phyloP scores from a whole-genome alignment of 2,113 vertebrate species.

The Tachycineta bicolor region DNA sequence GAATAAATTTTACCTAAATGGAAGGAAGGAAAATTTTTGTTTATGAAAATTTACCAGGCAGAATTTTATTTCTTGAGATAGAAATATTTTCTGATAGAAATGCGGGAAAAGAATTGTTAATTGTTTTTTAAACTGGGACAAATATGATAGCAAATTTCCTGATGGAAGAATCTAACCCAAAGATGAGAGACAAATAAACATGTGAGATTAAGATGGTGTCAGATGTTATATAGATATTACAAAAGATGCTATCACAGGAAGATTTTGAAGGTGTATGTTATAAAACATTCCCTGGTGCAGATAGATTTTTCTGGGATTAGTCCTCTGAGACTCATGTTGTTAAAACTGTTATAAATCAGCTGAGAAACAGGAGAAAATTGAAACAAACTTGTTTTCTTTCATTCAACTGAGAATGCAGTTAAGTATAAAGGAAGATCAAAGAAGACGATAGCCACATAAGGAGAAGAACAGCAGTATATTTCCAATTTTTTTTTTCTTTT shows the following conservation, averaged over 20 bases:
- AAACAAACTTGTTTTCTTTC: not conserved
- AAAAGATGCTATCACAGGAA: not conserved
- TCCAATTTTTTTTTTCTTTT: not conserved
- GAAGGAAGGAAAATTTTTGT: not conserved
- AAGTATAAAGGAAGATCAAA: not conserved
- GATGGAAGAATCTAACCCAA: not conserved
- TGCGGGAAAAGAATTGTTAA: rapidly evolving
- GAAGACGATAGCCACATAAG: not conserved
- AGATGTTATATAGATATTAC: not conserved
- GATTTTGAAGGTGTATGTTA: not conserved
- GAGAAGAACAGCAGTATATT: not conserved
- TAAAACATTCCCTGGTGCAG: not conserved
- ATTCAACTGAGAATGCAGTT: not conserved
- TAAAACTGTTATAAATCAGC: not conserved
- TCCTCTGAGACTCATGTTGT: not conserved
- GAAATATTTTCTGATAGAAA: not conserved
- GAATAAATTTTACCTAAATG: not conserved
- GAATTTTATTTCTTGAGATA: not conserved
- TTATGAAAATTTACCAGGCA: not conserved
- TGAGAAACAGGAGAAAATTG: not conserved
- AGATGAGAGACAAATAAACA: not conserved
- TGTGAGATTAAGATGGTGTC: not conserved
- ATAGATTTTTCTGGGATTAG: not conserved
- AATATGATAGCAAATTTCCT: not conserved
- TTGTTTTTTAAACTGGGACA: not conserved